Conservation (phyloP, 2,888 invertebrate genomes). For the Athetis lepigone region DNA sequence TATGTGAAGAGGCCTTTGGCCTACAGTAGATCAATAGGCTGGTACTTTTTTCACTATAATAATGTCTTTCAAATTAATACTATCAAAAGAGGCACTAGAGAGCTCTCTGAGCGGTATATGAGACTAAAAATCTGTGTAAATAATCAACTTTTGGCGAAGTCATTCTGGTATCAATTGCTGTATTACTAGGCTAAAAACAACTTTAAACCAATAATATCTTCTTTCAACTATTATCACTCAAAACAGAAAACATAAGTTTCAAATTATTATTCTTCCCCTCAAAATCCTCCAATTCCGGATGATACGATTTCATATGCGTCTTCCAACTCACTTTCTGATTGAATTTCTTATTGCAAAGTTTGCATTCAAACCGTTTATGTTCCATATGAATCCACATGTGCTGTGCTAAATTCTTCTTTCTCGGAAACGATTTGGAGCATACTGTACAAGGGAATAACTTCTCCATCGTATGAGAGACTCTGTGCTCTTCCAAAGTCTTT, state of each 20-base stretch:
- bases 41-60: too few species aligned
- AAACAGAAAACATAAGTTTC: constrained; percentile 70
- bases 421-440: constrained; percentile 84
- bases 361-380: constrained; percentile 82
- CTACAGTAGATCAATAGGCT: too few species aligned
- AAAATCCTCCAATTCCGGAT: constrained; percentile 77
- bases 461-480: constrained; percentile 89
- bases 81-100: not conserved
- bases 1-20: too few species aligned
- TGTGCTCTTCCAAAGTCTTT: constrained; percentile 82
- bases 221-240: constrained; percentile 54
- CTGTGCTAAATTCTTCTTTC: constrained; percentile 82
- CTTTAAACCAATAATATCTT: not conserved
- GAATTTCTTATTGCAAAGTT: constrained; percentile 82
- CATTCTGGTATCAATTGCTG: too few species aligned
- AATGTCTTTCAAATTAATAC: not conserved
- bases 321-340: constrained; percentile 86
- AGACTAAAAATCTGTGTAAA: too few species aligned
- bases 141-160: too few species aligned
- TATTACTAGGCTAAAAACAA: not conserved
- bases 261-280: constrained; percentile 75
- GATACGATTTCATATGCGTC: constrained; percentile 84
- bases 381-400: constrained; percentile 87
- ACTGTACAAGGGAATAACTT: constrained; percentile 86
- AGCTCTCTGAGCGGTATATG: too few species aligned